Base-by-base conservation (phyloP, 2,888 invertebrate genomes). In the Bhutanitis thaidina region DNA sequence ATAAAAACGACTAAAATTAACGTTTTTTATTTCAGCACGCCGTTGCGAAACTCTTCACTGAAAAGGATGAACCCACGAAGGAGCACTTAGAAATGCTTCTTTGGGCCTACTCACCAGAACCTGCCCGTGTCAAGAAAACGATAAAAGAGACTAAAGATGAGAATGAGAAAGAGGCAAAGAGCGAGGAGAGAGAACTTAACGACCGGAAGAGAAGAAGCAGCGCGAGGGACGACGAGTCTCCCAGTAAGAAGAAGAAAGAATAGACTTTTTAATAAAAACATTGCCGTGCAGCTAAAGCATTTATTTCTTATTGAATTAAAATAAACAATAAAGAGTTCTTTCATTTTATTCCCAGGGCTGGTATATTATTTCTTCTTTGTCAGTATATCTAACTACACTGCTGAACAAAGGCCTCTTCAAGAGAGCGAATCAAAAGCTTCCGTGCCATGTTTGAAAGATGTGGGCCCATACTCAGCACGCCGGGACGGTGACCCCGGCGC, bases 51-150 rank as follows among this genome's bases (percentile, higher is more conserved):
- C 77, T 94, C 0, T 93, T 93, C 74, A 90, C 91, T 25, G 91
- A 91, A 0, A 89, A 92, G 53, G 94, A 93, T 29, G 89, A 93
- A 39, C 95, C 95, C 0, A 93, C 93, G 0, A 83, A 90, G 35
- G 92, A 93, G 49, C 95, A 95, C 62, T 64, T 94, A 53, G 85
- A 93, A 60, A 79, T 94, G 66, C 90, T 95, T 38, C 84, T 94
- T 49, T 95, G 95, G 94, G 95, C 93, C 0, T 95, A 94, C 66
- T 94, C 94, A 40, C 93, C 94, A 0, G 94, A 95, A 55, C 90
- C 92, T 0, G 90, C 91, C 25, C 92, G 92, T 64, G 86, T 94
- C 1, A 95, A 94, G 69, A 93, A 86, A 52, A 53, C 72, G 4
- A 66, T 87, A 38, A 64, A 75, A 9, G 85, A 81, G 54, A 76